These are phyloP conservation scores for Scaptomyza flava DNA, from an alignment of 2,888 invertebrate species.

Conservation along the genomic window DNA sequence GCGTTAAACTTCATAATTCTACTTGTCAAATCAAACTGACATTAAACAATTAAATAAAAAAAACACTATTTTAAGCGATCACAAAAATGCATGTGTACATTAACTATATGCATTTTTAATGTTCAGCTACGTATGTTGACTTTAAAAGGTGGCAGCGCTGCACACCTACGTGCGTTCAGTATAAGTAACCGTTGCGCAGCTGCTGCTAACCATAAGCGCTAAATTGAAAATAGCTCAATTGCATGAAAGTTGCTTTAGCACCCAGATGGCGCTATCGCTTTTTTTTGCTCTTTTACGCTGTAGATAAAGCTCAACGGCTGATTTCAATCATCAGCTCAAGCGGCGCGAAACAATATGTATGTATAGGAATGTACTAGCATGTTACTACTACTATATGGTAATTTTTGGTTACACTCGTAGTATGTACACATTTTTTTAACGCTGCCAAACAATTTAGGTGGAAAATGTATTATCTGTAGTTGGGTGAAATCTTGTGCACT, in stretches of 20 bases:
- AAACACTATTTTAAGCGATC: no score
- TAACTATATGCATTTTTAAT: no score
- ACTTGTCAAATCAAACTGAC: neutral
- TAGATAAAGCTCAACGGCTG: no score
- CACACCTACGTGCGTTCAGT: conserved; percentile 18
- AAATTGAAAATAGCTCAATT: conserved; percentile 6
- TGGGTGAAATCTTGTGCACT: conserved; percentile 35
- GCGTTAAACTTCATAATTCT: neutral
- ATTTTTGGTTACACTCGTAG: conserved; percentile 8
- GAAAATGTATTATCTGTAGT: conserved; percentile 28
- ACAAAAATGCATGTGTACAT: neutral
- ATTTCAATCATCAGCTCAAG: no score
- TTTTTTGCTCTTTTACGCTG: no score
- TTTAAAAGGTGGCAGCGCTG: conserved; percentile 47
- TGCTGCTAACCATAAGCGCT: conserved; percentile 10
- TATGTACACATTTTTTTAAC: conserved; percentile 46
- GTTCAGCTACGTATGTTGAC: neutral
- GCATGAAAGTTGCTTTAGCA: neutral
- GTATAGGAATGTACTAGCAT: no score
- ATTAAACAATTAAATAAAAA: neutral
- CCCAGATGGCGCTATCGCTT: neutral
- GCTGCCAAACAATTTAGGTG: conserved; percentile 54
- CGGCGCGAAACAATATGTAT: no score
- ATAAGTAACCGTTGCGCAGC: conserved; percentile 17
- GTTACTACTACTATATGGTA: conserved; percentile 2